These are phyloP conservation scores for Trichonephila clavata DNA, from an alignment of 1,140 invertebrate species.

Conservation along the genomic window DNA sequence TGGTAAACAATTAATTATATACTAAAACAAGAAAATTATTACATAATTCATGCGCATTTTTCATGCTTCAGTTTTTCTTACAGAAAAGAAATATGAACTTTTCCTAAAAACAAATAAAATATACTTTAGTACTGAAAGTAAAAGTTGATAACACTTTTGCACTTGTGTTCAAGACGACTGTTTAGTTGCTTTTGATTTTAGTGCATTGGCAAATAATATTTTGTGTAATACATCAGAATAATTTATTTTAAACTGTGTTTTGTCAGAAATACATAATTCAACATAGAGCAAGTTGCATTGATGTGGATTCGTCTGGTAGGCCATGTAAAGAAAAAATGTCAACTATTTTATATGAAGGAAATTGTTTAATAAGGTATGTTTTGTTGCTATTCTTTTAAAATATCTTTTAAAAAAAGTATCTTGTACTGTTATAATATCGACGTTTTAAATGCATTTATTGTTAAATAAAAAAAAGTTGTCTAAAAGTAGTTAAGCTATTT, in stretches of 20 bases:
- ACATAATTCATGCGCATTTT: too few species aligned
- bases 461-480: background rate
- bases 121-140: too few species aligned
- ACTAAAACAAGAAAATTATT: too few species aligned
- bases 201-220: background rate
- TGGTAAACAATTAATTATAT: too few species aligned
- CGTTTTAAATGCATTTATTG: background rate
- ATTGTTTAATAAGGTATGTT: background rate
- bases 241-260: background rate
- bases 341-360: constrained; percentile 57
- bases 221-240: background rate
- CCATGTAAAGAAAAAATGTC: constrained; percentile 74
- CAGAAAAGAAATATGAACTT: too few species aligned
- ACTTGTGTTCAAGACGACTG: too few species aligned
- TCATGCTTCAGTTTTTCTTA: too few species aligned
- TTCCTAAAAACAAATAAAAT: too few species aligned
- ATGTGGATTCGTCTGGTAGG: constrained; percentile 64
- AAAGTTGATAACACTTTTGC: too few species aligned
- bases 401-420: background rate
- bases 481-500: background rate
- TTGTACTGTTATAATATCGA: background rate
- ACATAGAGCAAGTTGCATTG: constrained; percentile 34
- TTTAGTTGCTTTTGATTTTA: background rate
- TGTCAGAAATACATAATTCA: constrained; percentile 54
- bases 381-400: background rate